These are phyloP conservation scores for Scrobipalpa costella DNA, from an alignment of 2,888 invertebrate genomes.

Conservation along the genomic window DNA sequence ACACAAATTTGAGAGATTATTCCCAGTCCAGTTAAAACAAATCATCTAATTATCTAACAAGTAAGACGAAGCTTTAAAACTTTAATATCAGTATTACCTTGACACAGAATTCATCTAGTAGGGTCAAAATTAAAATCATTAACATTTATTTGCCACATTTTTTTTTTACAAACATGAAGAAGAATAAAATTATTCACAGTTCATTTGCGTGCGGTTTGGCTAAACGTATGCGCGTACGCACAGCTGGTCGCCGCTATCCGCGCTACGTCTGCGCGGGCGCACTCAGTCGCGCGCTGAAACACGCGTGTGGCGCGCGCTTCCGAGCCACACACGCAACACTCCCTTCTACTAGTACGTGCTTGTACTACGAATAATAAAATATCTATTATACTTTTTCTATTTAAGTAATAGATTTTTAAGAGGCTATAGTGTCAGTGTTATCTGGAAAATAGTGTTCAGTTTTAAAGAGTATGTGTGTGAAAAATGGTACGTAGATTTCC, in stretches of 20 bases:
- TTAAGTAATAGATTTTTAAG: background rate
- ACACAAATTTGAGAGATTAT: too few species aligned
- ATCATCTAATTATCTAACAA: too few species aligned
- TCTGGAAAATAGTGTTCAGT: constrained; percentile 1
- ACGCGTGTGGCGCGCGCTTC: constrained; percentile 44
- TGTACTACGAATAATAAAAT: background rate
- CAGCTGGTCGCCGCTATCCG: background rate
- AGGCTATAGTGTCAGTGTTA: constrained; percentile 10
- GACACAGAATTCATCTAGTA: too few species aligned
- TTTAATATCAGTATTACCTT: too few species aligned
- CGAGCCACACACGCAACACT: background rate
- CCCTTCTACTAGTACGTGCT: background rate
- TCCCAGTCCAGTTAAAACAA: too few species aligned
- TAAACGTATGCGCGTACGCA: background rate
- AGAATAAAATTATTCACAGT: too few species aligned
- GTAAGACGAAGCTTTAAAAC: too few species aligned
- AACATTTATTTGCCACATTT: too few species aligned
- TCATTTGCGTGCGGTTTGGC: too few species aligned
- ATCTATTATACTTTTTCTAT: background rate
- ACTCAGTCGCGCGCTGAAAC: constrained; percentile 52
- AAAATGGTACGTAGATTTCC: constrained; percentile 18
- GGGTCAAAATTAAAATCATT: too few species aligned
- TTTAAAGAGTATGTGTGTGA: constrained; percentile 1
- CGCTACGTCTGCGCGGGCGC: constrained; percentile 7
- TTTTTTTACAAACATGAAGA: too few species aligned